Evolutionary conservation across 2,797 vertebrate species (phyloP).

Genomic region (Potorous gilbertii): DNA sequence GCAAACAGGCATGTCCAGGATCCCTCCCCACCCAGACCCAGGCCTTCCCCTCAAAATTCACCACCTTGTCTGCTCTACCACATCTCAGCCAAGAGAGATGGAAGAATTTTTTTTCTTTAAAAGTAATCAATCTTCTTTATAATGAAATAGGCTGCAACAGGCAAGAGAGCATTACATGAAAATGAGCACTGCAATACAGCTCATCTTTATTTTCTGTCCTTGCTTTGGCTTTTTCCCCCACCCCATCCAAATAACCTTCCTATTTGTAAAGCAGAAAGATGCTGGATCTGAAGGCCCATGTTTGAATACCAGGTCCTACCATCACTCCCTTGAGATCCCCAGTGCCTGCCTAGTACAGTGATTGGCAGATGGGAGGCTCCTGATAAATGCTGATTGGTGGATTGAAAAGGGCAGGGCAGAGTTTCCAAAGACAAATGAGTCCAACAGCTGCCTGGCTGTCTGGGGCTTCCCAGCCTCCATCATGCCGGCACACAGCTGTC

Average conservation of each 20-base stretch:
- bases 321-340: not conserved
- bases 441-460: not conserved
- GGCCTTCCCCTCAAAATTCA: not conserved
- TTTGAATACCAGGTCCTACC: not conserved
- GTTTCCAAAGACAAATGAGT: not conserved
- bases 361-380: not conserved
- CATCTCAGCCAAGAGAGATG: not conserved
- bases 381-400: not conserved
- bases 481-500: not conserved
- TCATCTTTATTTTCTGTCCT: not conserved
- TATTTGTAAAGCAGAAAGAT: not conserved
- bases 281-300: not conserved
- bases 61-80: no score
- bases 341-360: not conserved
- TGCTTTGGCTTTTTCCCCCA: not conserved
- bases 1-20: not conserved
- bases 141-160: not conserved
- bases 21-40: not conserved
- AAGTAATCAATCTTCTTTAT: not conserved
- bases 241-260: not conserved
- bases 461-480: not conserved
- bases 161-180: not conserved
- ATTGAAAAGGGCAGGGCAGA: not conserved
- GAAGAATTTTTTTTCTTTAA: not conserved
- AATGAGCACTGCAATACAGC: not conserved